Percentiles rank a stretch among this genome's conserved stretches.
Evolutionary conservation across 2,888 invertebrate species (phyloP).

Genomic region (Hedya salicella): DNA sequence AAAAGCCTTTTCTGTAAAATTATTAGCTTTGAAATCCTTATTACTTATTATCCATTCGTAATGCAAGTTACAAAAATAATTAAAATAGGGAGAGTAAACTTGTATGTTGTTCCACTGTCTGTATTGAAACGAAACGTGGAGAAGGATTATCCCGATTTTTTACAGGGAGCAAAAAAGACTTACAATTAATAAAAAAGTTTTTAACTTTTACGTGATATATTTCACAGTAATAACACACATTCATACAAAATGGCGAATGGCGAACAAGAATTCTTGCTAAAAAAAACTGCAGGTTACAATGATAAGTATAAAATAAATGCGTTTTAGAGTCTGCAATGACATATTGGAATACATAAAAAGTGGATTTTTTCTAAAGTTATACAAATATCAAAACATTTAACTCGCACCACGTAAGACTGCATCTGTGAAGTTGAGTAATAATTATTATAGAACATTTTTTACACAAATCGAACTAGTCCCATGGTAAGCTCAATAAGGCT

Average conservation of each 20-base stretch:
- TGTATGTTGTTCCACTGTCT: no score
- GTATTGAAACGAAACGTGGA: no score
- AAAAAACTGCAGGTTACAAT: background rate
- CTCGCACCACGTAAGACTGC: no score
- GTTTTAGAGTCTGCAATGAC: constrained; percentile 24
- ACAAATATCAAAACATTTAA: background rate
- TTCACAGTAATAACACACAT: constrained; percentile 9
- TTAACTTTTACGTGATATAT: constrained; percentile 7
- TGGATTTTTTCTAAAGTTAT: constrained; percentile 1
- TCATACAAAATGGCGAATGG: constrained; percentile 10
- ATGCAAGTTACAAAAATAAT: no score
- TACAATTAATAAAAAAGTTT: background rate
- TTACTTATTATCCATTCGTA: no score
- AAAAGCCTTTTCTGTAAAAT: background rate
- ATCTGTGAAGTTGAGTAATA: no score
- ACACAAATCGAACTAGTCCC: no score
- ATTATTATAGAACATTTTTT: no score
- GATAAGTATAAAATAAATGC: constrained; percentile 21
- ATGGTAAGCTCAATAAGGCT: no score
- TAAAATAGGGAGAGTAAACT: no score
- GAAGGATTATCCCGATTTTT: no score
- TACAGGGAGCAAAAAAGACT: no score
- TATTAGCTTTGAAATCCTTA: background rate
- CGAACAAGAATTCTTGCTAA: background rate
- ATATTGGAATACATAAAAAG: constrained; percentile 8